Percentiles rank a stretch among this genome's conserved stretches.
Conservation (phyloP, 2,888 invertebrate species). For the Papilio elwesi region DNA sequence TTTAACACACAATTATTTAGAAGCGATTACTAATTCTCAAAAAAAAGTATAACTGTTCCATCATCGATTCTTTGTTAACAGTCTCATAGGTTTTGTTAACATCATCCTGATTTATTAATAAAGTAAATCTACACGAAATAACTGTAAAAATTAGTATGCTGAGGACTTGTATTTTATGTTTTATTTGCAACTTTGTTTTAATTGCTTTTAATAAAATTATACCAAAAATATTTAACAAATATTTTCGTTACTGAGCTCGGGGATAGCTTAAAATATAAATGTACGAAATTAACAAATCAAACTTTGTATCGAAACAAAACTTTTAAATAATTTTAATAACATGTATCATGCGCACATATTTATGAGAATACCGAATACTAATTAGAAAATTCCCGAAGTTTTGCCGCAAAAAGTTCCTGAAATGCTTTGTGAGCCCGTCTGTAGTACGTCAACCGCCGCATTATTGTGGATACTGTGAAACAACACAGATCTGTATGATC, state of each 20-base stretch:
- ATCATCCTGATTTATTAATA: too few relatives aligned
- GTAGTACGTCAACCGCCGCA: conserved; percentile 24
- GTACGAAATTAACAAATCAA: conserved; percentile 13
- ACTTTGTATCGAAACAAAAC: conserved; percentile 10
- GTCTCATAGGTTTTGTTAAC: too few relatives aligned
- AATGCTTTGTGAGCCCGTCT: conserved; percentile 24
- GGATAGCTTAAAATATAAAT: background rate
- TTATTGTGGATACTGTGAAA: conserved; percentile 25
- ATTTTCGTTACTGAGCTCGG: conserved; percentile 1
- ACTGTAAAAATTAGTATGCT: too few relatives aligned
- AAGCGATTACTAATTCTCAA: too few relatives aligned
- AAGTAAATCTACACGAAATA: too few relatives aligned
- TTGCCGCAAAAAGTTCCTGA: conserved; percentile 34
- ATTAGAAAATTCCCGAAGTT: conserved; percentile 41
- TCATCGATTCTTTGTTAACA: too few relatives aligned
- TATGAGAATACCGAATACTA: conserved; percentile 32
- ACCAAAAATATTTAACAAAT: background rate
- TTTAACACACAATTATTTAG: too few relatives aligned
- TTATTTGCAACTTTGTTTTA: background rate
- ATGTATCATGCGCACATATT: conserved; percentile 28
- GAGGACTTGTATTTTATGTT: too few relatives aligned
- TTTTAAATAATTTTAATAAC: conserved; percentile 29
- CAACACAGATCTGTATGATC: conserved; percentile 3
- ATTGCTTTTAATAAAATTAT: background rate
- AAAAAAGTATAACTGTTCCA: too few relatives aligned